Base-by-base conservation (phyloP, 1,140 invertebrate genomes). In the Pseudomyrmex pallidus region DNA sequence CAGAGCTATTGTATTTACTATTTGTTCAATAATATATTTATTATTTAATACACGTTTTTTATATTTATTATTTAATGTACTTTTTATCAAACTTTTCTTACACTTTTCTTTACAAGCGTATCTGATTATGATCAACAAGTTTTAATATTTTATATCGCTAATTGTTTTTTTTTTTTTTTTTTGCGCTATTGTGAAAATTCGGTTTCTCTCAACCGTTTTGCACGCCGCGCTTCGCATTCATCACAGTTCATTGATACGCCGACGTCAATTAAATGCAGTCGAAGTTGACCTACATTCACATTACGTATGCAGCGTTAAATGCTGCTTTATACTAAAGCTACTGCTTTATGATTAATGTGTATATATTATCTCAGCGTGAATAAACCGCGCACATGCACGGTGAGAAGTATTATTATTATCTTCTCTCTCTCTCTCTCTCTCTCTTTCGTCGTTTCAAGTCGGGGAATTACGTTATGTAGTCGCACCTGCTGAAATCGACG, bases 381-480 rank as follows among this genome's bases (percentile, higher is more conserved):
- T 72, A 25, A 80, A 80, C 20, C 57, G 20, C 57, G 20, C 3
- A 44, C 15, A 67, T 35, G 35, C 35, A 7, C 35, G 35, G 35
- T 35, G 1, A 7, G 5, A 3, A 35, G 35, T 5, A 35, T 35
- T 35, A 35, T 35, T 35, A 35, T 35, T 35, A 52, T 52, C 2
- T 2, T 52, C 9, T 50, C 12, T 50, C 22, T 68, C 57, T 52
- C 67, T 12, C 76, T 78, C 44, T 59, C 59, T 62, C 59, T 22
- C 20, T 22, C 20, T 48, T 15, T 62, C 59, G 74, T 61, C 66
- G 59, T 52, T 35, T 10, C 10, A 54, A 68, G 62, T 87, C 52
- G 62, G 44, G 35, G 73, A 74, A 76, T 70, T 68, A 73, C 35
- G 73, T 82, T 77, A 87, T 85, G 74, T 83, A 83, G 85, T 46